A percentile compares a stretch with the other conserved stretches of the same genome.
Conservation (phyloP, 2,113 vertebrate genomes). For the Dinomys branickii region DNA sequence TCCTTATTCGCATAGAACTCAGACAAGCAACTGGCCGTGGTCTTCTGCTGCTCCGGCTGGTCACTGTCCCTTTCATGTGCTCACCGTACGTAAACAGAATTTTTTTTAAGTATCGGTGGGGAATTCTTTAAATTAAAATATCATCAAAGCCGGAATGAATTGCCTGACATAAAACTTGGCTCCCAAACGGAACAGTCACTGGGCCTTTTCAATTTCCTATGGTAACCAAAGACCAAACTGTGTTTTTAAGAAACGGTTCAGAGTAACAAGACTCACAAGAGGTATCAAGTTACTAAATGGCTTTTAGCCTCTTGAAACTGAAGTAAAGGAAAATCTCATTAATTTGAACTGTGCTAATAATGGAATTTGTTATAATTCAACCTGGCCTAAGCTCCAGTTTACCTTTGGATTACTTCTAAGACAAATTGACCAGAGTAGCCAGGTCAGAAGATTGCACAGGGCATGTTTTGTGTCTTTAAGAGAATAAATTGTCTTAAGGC, state of each 20-base stretch:
- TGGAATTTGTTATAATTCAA: constrained; percentile 76
- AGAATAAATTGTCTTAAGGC: constrained; percentile 47
- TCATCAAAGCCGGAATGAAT: constrained; percentile 74
- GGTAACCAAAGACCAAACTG: constrained; percentile 76
- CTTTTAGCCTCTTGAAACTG: constrained; percentile 79
- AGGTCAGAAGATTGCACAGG: neutral
- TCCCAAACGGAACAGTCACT: constrained; percentile 59
- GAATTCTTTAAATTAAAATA: constrained; percentile 78
- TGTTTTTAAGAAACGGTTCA: constrained; percentile 67
- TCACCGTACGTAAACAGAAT: constrained; percentile 13
- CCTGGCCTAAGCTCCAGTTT: constrained; percentile 52
- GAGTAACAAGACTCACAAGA: constrained; percentile 79
- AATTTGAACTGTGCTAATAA: constrained; percentile 80
- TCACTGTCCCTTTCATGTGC: constrained; percentile 33
- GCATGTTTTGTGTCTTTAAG: neutral
- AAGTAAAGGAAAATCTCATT: constrained; percentile 80
- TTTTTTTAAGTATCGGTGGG: neutral
- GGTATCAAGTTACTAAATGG: constrained; percentile 80
- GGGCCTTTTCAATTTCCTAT: constrained; percentile 79
- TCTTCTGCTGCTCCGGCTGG: neutral
- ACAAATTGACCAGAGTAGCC: neutral
- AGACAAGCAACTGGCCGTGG: constrained; percentile 8
- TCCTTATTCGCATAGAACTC: neutral
- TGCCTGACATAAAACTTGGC: constrained; percentile 69
- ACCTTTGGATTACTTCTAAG: constrained; percentile 53